Evolutionary conservation across 2,888 invertebrate genomes (phyloP).

Genomic region (Cataglyphis cursor): DNA sequence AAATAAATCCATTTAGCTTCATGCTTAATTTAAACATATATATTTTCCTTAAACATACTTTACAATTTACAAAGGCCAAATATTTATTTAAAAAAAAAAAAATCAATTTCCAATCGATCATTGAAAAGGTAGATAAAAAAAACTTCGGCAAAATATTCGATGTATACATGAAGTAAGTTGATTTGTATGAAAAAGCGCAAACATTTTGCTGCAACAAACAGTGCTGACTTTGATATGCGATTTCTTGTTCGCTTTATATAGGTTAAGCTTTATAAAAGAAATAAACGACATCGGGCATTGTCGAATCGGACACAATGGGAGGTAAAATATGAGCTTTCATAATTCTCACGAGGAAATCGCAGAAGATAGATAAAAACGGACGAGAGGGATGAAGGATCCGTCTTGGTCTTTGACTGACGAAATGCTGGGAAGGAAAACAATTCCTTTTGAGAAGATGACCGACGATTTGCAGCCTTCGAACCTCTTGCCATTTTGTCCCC

Average conservation of each 20-base stretch:
- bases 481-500: constrained; percentile 6
- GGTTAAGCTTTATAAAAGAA: constrained; percentile 40
- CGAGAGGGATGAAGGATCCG: not conserved
- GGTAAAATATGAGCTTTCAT: constrained; percentile 65
- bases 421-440: constrained; percentile 9
- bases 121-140: not conserved
- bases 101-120: not conserved
- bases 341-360: constrained; percentile 61
- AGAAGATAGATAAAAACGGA: not conserved
- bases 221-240: constrained; percentile 23
- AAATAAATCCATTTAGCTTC: not conserved
- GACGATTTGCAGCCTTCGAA: constrained; percentile 36
- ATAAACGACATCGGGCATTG: constrained; percentile 29
- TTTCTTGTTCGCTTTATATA: constrained; percentile 40
- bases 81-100: not conserved
- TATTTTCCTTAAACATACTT: not conserved
- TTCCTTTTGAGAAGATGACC: constrained; percentile 34
- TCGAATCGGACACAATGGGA: constrained; percentile 41
- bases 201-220: not conserved
- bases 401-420: constrained; percentile 40
- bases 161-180: not conserved
- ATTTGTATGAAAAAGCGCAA: not conserved
- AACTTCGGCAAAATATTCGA: not conserved
- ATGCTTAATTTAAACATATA: constrained; percentile 12
- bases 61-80: not conserved